A percentile compares a stretch with the other conserved stretches of the same genome.
These are phyloP conservation scores for Ploceus nigricollis DNA, from an alignment of 2,113 vertebrate genomes.

Conservation along the genomic window DNA sequence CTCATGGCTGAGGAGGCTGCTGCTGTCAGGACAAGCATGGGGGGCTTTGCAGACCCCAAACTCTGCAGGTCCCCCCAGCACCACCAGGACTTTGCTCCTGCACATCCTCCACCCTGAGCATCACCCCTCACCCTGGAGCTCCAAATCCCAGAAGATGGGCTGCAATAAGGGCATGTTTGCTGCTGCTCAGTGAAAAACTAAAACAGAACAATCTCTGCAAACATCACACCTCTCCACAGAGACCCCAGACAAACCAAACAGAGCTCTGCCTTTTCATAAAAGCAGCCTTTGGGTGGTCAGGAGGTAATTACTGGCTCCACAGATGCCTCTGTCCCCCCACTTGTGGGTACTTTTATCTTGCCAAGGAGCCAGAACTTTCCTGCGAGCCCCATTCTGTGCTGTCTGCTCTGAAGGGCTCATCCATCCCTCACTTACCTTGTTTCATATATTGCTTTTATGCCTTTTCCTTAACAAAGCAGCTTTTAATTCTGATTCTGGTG, in stretches of 20 bases:
- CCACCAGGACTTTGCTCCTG: background rate
- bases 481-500: background rate
- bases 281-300: background rate
- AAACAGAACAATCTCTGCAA: background rate
- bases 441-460: background rate
- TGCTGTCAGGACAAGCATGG: background rate
- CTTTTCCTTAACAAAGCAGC: conserved; percentile 14
- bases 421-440: background rate
- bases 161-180: background rate
- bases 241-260: background rate
- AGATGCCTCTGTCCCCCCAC: background rate
- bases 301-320: background rate
- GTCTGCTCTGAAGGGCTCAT: background rate
- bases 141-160: background rate
- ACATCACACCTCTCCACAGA: background rate
- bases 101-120: background rate
- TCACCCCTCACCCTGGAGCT: background rate
- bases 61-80: background rate
- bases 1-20: accelerated
- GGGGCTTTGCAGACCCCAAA: background rate
- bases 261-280: background rate
- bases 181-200: background rate
- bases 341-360: background rate
- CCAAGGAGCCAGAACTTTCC: background rate
- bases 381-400: accelerated